Percentiles rank a stretch among this genome's conserved stretches.
These are phyloP conservation scores for Euschistus heros DNA, from an alignment of 1,140 invertebrate genomes.

Conservation along the genomic window DNA sequence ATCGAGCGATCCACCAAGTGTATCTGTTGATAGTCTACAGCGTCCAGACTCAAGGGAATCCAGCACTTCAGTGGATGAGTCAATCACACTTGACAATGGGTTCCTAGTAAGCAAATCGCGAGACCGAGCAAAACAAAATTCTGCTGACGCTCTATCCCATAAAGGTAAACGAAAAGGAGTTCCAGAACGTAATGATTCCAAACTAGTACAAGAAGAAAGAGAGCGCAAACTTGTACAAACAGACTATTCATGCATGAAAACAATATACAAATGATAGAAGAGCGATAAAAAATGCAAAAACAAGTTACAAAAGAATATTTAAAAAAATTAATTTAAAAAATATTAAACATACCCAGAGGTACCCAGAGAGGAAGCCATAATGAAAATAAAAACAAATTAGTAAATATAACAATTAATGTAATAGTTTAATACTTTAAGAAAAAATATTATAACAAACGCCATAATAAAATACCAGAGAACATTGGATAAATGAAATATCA, in stretches of 20 bases:
- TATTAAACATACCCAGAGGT: constrained; percentile 18
- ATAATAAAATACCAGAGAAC: no score
- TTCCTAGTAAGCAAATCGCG: constrained; percentile 46
- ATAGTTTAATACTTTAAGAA: neutral
- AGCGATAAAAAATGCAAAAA: constrained; percentile 18
- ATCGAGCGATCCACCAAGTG: neutral
- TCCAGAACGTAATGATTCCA: constrained; percentile 36
- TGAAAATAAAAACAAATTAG: constrained; percentile 25
- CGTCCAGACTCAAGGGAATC: constrained; percentile 3
- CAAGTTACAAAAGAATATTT: constrained; percentile 18
- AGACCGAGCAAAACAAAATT: constrained; percentile 61
- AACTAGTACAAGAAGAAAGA: constrained; percentile 37
- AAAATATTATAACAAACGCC: neutral
- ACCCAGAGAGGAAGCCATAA: constrained; percentile 24
- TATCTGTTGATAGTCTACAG: neutral
- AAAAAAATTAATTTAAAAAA: constrained; percentile 12
- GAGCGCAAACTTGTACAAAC: constrained; percentile 46
- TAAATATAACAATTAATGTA: neutral
- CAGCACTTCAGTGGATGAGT: constrained; percentile 27
- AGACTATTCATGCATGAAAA: constrained; percentile 33
- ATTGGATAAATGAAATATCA: no score
- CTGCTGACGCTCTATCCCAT: constrained; percentile 60
- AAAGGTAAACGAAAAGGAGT: constrained; percentile 46
- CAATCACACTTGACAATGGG: constrained; percentile 22
- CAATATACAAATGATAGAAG: constrained; percentile 9